phyloP scores from a whole-genome alignment of 2,797 vertebrate species.

The Platyrinchus mystaceus region DNA sequence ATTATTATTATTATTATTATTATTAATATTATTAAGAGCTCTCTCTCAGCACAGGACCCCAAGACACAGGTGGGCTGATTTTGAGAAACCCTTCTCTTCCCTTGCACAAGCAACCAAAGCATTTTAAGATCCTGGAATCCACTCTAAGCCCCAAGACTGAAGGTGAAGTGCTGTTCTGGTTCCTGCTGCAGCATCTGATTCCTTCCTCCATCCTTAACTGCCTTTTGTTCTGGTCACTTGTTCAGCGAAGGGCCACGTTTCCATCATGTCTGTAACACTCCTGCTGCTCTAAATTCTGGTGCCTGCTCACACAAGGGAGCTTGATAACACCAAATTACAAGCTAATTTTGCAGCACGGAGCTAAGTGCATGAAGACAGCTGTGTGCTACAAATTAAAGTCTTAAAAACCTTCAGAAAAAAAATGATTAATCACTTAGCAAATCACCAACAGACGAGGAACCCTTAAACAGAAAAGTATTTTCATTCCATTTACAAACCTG shows the following conservation, averaged over 20 bases:
- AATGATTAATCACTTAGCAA: slow-evolving; percentile 15
- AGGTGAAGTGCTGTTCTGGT: neutral
- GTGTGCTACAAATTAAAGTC: slow-evolving; percentile 39
- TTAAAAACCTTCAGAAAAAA: slow-evolving; percentile 47
- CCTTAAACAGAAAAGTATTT: neutral
- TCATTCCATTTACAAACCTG: slow-evolving; percentile 14
- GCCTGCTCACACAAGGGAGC: neutral
- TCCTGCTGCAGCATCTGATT: neutral
- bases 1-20: neutral
- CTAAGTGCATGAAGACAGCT: slow-evolving; percentile 38
- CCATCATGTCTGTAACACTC: neutral
- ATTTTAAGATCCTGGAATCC: neutral
- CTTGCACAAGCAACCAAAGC: neutral
- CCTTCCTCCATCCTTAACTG: neutral
- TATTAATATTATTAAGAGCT: neutral
- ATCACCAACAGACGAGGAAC: neutral
- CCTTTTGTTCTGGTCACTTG: neutral
- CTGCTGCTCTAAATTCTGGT: slow-evolving; percentile 15
- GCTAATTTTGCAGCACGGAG: slow-evolving; percentile 49
- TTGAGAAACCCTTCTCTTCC: neutral
- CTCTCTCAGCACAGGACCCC: neutral
- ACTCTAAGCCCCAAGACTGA: neutral
- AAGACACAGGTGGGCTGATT: neutral
- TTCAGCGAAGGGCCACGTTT: neutral
- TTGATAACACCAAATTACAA: slow-evolving; percentile 56